Base-by-base conservation (phyloP, 2,888 invertebrate species). In the Tanypteryx hageni region DNA sequence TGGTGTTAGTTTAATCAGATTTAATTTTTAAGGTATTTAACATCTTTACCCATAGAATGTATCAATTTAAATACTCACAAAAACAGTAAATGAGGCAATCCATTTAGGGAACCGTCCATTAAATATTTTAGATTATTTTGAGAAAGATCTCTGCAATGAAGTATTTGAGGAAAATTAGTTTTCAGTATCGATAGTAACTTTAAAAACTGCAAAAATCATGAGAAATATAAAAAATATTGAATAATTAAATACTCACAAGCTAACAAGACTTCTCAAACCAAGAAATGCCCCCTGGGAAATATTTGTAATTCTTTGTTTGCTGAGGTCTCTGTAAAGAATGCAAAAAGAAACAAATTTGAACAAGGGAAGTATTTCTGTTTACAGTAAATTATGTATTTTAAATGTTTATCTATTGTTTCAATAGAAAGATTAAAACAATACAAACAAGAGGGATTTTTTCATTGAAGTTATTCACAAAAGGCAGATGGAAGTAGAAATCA, bases 201-300 rank as follows among this genome's bases (percentile, higher is more conserved):
- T 76, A 16, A 76, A 76, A 76, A 22, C 18, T 76, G 76, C 27
- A 3, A 7, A 27, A 7, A 76, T 27, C 22, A 76, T 76, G 9
- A 64, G 10, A 76, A 22, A 27, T 27, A 27, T 27, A 3, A 22
- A 13, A 27, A 76, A 27, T 22, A 27, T 76, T 9, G 3, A 68
- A 18, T n/a, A 16, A 16, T 64, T 44, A 3, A 44, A 64, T 89
- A 89, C 89, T 89, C 44, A 89, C 81, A 92, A 76, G 31, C 91
- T 93, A 85, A 93, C 93, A 22, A 94, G 93, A 86, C 93, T 94
- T 86, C 94, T 92, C 2, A 94, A 93, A 44, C 94, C 94, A 0
- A 94, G 92, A 86, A 94, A 94, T 14, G 94, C 94, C 16, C 93
- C 93, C 84, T 91, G 86, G 58, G 82, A 92, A 56, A 92, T 92